These are phyloP conservation scores for Auanema sp. DNA, from an alignment of 2,888 invertebrate species.

Conservation along the genomic window DNA sequence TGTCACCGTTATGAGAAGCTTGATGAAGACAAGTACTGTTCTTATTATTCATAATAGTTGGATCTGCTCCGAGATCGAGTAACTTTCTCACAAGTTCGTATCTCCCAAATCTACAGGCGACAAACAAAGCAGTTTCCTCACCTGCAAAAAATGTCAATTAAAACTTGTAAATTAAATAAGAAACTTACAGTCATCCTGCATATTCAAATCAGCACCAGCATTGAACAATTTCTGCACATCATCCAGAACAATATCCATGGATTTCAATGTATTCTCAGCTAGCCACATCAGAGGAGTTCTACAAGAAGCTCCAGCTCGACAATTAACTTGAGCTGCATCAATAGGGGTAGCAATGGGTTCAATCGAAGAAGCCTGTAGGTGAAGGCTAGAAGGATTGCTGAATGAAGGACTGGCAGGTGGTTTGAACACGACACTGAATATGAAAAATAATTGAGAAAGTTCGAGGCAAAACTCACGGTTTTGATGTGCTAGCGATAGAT, in stretches of 20 bases:
- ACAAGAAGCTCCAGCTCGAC: slow-evolving; percentile 8
- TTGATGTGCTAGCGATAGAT: too few relatives aligned
- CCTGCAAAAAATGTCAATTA: background rate
- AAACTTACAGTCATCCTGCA: slow-evolving; percentile 22
- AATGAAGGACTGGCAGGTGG: background rate
- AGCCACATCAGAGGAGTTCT: slow-evolving; percentile 14
- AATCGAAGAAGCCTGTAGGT: slow-evolving; percentile 11
- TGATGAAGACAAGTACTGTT: slow-evolving; percentile 43
- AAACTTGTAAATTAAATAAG: background rate
- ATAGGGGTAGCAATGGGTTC: slow-evolving; percentile 10
- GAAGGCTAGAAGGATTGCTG: slow-evolving; percentile 12
- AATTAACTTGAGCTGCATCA: slow-evolving; percentile 11
- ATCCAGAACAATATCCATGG: slow-evolving; percentile 7
- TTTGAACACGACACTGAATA: slow-evolving; percentile 15
- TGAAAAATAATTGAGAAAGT: background rate
- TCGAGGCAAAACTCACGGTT: background rate
- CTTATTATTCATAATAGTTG: slow-evolving; percentile 35
- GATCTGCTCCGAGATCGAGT: slow-evolving; percentile 28
- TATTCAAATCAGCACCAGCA: slow-evolving; percentile 30
- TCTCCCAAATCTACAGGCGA: slow-evolving; percentile 14
- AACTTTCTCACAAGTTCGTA: slow-evolving; percentile 11
- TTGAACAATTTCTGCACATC: slow-evolving; percentile 26
- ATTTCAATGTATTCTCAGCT: slow-evolving; percentile 7
- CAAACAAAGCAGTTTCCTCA: slow-evolving; percentile 23
- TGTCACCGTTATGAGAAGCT: slow-evolving; percentile 33